phyloP scores from a whole-genome alignment of 2,888 invertebrate genomes.

The Xestia c-nigrum region DNA sequence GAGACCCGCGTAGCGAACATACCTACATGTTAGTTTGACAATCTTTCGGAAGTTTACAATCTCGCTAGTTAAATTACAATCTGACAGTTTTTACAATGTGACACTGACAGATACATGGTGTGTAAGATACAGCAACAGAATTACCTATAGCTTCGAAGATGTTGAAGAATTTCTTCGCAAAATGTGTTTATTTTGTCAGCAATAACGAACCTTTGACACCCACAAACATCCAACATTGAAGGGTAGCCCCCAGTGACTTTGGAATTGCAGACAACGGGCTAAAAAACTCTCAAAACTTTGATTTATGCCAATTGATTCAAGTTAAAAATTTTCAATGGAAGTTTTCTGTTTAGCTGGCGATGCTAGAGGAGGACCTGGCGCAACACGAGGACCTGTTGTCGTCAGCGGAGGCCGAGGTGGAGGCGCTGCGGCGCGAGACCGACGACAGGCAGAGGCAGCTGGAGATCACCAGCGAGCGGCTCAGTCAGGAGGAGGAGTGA shows the following conservation, averaged over 20 bases:
- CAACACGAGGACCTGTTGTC: constrained; percentile 78
- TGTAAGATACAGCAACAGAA: background rate
- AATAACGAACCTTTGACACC: background rate
- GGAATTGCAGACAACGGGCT: background rate
- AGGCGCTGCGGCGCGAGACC: constrained; percentile 71
- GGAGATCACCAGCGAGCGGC: constrained; percentile 67
- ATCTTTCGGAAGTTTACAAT: no score
- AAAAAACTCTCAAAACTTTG: background rate
- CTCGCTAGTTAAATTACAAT: no score
- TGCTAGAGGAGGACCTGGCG: constrained; percentile 78
- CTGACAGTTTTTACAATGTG: no score
- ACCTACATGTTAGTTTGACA: no score
- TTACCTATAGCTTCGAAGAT: background rate
- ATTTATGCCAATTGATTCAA: background rate
- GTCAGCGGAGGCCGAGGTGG: constrained; percentile 75
- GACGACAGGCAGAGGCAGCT: constrained; percentile 69
- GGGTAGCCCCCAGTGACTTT: background rate
- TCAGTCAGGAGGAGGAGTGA: constrained; percentile 73
- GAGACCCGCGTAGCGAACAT: no score
- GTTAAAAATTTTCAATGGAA: background rate
- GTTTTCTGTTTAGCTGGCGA: constrained; percentile 71
- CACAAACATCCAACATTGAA: background rate
- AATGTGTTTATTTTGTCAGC: background rate
- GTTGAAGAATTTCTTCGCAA: background rate
- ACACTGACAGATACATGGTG: background rate